Evolutionary conservation across 2,797 vertebrate species (phyloP), one percentile per base, ranked within the genome.

Genomic region (Hydrolagus colliei): DNA sequence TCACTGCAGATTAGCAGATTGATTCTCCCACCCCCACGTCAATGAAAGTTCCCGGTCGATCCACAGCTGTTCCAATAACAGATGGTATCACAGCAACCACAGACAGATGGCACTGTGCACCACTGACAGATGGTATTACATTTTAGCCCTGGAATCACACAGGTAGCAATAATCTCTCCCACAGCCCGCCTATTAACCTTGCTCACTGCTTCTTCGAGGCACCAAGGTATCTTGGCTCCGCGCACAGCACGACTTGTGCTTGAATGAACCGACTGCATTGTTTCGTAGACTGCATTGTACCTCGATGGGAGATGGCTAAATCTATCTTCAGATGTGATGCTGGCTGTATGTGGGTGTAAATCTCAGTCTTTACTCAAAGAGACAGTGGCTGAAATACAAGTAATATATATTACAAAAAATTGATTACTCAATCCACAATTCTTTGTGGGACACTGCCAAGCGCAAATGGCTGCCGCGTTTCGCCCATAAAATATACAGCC

Each of bases 71-170:
- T 20, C 35, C 27, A 71, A 41, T 71, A 84, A 84, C 79, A 84
- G 79, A 84, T 84, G 79, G 79, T 41, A 84, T 84, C 79, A 71
- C 79, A 35, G 10, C 67, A 68, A 84, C 79, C 65, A 68, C 79
- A 84, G 79, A 71, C 79, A 84, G 79, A 68, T 84, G 79, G 79
- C 79, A 84, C 79, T 84, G 79, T 84, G 79, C 65, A 84, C 79
- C 79, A 84, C 32, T 84, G 79, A 71, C 79, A 84, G 79, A 84
- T 84, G 65, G 65, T 84, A 71, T 71, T 35, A 84, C 11, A 84
- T 71, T 52, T 84, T 18, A 84, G 79, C 79, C 71, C 27, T 80
- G 77, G 10, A 68, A 71, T 71, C 79, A 71, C 27, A 84, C 79
- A 84, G 79, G 79, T 84, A 84, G 65, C 32, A 71, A 71, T 18